Percentiles rank a stretch among this genome's conserved stretches.
phyloP scores from a whole-genome alignment of 1,140 invertebrate genomes.

The Aporrectodea caliginosa region DNA sequence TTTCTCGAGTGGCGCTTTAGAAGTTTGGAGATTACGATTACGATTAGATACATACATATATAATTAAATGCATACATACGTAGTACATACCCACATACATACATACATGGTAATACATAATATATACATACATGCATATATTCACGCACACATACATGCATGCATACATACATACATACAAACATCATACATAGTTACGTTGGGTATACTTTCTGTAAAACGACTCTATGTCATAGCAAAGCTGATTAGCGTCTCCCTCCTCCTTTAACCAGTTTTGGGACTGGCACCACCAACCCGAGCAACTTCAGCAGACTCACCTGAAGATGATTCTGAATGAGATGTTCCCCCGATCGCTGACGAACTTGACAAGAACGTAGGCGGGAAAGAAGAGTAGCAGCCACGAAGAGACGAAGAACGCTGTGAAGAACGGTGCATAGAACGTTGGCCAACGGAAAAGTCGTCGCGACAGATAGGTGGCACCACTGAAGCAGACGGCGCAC shows the following conservation, averaged over 20 bases:
- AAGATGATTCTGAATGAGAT: not conserved
- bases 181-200: too few species aligned
- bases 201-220: too few species aligned
- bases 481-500: conserved; percentile 13
- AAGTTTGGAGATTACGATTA: too few species aligned
- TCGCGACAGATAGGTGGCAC: not conserved
- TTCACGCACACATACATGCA: not conserved
- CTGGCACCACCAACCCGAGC: not conserved
- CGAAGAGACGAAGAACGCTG: not conserved
- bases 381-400: conserved; percentile 11
- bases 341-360: not conserved
- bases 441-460: not conserved
- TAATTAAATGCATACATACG: not conserved
- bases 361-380: not conserved
- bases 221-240: not conserved
- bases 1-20: too few species aligned
- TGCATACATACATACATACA: not conserved
- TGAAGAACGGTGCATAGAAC: conserved; percentile 13
- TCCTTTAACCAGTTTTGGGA: not conserved
- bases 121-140: not conserved
- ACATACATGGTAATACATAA: not conserved
- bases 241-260: not conserved
- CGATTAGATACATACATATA: not conserved
- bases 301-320: not conserved
- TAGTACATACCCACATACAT: not conserved